A percentile compares a stretch with the other conserved stretches of the same genome.
These are phyloP conservation scores for Andrena bucephala DNA, from an alignment of 2,888 invertebrate species.

Conservation along the genomic window DNA sequence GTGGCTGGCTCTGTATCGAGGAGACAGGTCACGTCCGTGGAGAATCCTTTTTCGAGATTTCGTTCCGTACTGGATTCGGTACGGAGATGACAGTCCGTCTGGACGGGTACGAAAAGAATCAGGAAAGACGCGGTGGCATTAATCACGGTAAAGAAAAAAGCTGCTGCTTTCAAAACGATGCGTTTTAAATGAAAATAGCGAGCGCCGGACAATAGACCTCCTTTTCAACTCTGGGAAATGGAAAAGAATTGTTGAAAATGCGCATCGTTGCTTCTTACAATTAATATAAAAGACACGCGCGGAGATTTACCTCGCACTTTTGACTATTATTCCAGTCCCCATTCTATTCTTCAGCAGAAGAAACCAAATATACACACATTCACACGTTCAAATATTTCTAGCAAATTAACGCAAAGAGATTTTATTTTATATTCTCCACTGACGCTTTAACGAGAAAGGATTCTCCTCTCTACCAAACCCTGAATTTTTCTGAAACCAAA, in stretches of 20 bases:
- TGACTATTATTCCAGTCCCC: no score
- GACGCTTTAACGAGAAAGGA: no score
- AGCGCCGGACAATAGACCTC: slow-evolving; percentile 30
- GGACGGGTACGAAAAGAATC: slow-evolving; percentile 31
- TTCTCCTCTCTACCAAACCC: no score
- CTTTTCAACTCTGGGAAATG: slow-evolving; percentile 33
- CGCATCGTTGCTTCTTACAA: slow-evolving; percentile 16
- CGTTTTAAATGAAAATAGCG: slow-evolving; percentile 70
- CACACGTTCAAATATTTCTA: no score
- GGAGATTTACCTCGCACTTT: background rate
- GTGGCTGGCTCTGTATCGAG: slow-evolving; percentile 63
- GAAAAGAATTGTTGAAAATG: slow-evolving; percentile 19
- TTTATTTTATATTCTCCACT: no score
- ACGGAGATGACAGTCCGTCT: slow-evolving; percentile 52
- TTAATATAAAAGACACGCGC: background rate
- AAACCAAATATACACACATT: no score
- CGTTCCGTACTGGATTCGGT: slow-evolving; percentile 63
- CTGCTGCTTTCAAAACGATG: slow-evolving; percentile 50
- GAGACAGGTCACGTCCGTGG: slow-evolving; percentile 68
- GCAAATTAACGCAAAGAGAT: no score
- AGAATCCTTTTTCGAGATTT: slow-evolving; percentile 62
- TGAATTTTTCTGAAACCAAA: no score
- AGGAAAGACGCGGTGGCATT: slow-evolving; percentile 56
- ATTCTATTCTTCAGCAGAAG: no score
- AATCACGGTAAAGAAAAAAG: slow-evolving; percentile 59